Conservation (phyloP, 2,888 invertebrate genomes). For the Elaeidobius kamerunicus region DNA sequence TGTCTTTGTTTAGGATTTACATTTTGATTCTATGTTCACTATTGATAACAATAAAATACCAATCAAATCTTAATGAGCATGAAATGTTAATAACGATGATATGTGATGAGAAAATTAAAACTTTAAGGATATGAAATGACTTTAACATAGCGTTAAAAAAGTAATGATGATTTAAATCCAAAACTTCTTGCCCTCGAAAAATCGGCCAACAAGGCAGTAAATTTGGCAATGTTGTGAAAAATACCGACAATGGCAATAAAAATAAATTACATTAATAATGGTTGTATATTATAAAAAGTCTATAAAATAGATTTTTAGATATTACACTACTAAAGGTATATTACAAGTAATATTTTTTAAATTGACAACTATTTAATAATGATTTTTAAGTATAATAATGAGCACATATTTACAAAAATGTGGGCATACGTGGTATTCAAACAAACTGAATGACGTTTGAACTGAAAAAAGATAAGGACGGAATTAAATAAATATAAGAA, state of each 20-base stretch:
- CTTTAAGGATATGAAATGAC: too few relatives aligned
- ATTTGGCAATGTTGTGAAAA: constrained; percentile 13
- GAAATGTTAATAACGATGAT: too few relatives aligned
- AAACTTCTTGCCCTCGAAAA: constrained; percentile 15
- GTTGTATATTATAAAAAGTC: constrained; percentile 24
- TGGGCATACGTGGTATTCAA: constrained; percentile 4
- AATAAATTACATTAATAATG: constrained; percentile 19
- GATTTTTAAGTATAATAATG: constrained; percentile 25
- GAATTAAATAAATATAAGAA: not conserved
- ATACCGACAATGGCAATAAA: constrained; percentile 13
- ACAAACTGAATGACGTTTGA: not conserved
- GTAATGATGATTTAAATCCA: too few relatives aligned
- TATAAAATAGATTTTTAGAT: constrained; percentile 26
- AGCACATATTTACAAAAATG: constrained; percentile 25
- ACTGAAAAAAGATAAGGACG: not conserved
- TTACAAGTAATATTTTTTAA: constrained; percentile 53
- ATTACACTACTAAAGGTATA: constrained; percentile 17
- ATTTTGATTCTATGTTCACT: too few relatives aligned
- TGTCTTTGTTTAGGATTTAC: too few relatives aligned
- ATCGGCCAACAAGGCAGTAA: too few relatives aligned
- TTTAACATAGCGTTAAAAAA: too few relatives aligned
- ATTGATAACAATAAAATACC: too few relatives aligned
- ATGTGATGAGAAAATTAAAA: too few relatives aligned
- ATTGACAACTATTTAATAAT: constrained; percentile 24
- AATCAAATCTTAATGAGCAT: too few relatives aligned